Conservation (phyloP, 1,140 invertebrate genomes). For the Colletes latitarsis region DNA sequence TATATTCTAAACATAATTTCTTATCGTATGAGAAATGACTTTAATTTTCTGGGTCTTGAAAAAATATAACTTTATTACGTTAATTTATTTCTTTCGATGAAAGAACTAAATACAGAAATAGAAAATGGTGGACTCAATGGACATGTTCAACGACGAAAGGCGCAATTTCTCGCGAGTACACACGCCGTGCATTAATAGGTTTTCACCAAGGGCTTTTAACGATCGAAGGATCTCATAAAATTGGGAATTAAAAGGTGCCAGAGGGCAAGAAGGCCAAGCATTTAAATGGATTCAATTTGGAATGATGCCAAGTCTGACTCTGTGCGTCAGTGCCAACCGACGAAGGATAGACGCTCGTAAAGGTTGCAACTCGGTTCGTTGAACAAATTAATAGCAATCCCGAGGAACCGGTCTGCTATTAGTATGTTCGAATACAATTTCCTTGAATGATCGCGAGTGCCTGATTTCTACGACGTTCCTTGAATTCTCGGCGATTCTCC, state of each 20-base stretch:
- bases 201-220: constrained; percentile 26
- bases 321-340: constrained; percentile 25
- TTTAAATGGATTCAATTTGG: constrained; percentile 61
- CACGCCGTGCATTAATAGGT: constrained; percentile 15
- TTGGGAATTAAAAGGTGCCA: constrained; percentile 48
- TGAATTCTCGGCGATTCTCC: background rate
- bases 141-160: too few species aligned
- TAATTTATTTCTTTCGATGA: too few species aligned
- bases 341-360: constrained; percentile 40
- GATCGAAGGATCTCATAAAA: constrained; percentile 48
- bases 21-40: too few species aligned
- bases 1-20: too few species aligned
- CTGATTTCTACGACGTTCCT: background rate
- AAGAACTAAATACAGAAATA: too few species aligned
- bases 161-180: background rate
- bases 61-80: too few species aligned
- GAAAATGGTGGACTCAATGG: too few species aligned
- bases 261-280: constrained; percentile 32
- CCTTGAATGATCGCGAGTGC: constrained; percentile 22
- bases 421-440: constrained; percentile 39
- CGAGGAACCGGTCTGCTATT: constrained; percentile 29
- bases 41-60: too few species aligned
- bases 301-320: constrained; percentile 26
- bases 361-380: constrained; percentile 43
- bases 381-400: constrained; percentile 50